These are phyloP conservation scores for Cyclophora punctaria DNA, from an alignment of 2,888 invertebrate species.

Conservation along the genomic window DNA sequence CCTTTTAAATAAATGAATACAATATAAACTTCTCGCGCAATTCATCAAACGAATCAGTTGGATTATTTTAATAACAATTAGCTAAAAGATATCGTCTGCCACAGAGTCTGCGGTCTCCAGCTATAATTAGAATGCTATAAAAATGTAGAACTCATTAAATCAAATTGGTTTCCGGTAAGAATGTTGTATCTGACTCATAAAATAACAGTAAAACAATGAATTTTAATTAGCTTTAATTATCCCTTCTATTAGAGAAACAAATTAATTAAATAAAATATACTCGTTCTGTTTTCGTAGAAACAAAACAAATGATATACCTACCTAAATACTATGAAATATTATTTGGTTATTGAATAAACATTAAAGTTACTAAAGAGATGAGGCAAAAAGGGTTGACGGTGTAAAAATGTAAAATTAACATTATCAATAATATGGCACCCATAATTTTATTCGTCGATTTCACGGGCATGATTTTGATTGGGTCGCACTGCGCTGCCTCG, in stretches of 20 bases:
- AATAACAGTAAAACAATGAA: slow-evolving; percentile 3
- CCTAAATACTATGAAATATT: too few relatives aligned
- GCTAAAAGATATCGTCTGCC: slow-evolving; percentile 5
- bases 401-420: too few relatives aligned
- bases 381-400: too few relatives aligned
- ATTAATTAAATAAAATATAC: too few relatives aligned
- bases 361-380: too few relatives aligned
- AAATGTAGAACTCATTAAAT: slow-evolving; percentile 10
- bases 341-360: too few relatives aligned
- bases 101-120: slow-evolving; percentile 5
- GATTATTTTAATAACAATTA: not conserved
- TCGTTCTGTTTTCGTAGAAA: too few relatives aligned
- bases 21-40: not conserved
- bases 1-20: not conserved
- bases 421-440: slow-evolving; percentile 7
- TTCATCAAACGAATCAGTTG: not conserved
- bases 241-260: not conserved
- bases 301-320: too few relatives aligned
- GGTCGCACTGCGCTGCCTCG: slow-evolving; percentile 29
- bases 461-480: slow-evolving; percentile 23
- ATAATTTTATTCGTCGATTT: slow-evolving; percentile 18
- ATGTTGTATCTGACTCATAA: slow-evolving; percentile 4
- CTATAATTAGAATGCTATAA: slow-evolving; percentile 13
- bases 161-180: slow-evolving; percentile 14
- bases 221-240: not conserved